phyloP scores from a whole-genome alignment of 2,888 invertebrate genomes.

The Nomada fucata region DNA sequence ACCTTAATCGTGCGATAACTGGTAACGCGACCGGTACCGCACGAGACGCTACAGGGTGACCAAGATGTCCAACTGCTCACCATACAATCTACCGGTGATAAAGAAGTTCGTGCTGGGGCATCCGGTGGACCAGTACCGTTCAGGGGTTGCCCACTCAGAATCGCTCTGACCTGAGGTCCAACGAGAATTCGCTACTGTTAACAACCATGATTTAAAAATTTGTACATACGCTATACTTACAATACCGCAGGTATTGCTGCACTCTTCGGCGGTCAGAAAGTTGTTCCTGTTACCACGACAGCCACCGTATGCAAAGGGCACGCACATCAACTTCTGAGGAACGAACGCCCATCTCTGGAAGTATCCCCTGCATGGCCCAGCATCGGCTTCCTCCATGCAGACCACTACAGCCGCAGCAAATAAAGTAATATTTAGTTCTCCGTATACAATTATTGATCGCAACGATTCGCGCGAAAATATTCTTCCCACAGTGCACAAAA shows the following conservation, averaged over 20 bases:
- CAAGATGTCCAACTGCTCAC: slow-evolving; percentile 93
- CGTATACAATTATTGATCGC: background rate
- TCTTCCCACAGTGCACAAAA: background rate
- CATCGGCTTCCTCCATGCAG: slow-evolving; percentile 91
- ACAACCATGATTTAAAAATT: background rate
- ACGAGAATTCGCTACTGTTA: background rate
- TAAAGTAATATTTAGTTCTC: background rate
- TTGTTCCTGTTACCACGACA: slow-evolving; percentile 96
- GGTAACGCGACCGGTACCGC: slow-evolving; percentile 90
- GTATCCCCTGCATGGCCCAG: slow-evolving; percentile 94
- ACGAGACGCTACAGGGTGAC: slow-evolving; percentile 92
- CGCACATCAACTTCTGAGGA: slow-evolving; percentile 90
- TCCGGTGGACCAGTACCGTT: slow-evolving; percentile 20
- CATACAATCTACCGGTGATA: slow-evolving; percentile 87
- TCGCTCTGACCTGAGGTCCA: slow-evolving; percentile 68
- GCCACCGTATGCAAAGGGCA: slow-evolving; percentile 94
- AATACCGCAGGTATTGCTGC: slow-evolving; percentile 89
- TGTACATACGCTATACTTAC: slow-evolving; percentile 81
- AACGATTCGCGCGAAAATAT: background rate
- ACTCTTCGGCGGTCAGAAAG: slow-evolving; percentile 92
- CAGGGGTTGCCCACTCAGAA: slow-evolving; percentile 69
- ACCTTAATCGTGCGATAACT: slow-evolving; percentile 88
- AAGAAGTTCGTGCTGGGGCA: slow-evolving; percentile 26
- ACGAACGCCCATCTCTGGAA: slow-evolving; percentile 96
- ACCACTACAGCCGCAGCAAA: slow-evolving; percentile 86